Evolutionary conservation across 2,113 vertebrate species (phyloP).

Genomic region (Plectropomus leopardus): DNA sequence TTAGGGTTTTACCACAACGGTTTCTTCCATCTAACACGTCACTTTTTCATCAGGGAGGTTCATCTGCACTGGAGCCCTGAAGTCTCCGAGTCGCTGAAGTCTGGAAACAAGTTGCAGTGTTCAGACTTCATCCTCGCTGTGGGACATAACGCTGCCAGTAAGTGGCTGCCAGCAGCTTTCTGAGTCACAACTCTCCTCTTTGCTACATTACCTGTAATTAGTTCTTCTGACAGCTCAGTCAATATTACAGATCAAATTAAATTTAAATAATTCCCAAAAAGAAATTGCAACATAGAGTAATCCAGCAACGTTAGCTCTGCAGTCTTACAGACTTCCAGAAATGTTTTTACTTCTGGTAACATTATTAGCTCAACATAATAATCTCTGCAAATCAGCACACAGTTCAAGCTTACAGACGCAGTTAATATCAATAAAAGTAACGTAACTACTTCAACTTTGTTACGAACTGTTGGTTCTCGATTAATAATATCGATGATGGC

Average conservation of each 20-base stretch:
- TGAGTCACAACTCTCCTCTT: background rate
- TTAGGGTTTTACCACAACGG: background rate
- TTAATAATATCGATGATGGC: too few species aligned
- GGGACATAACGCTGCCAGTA: slow-evolving; percentile 84
- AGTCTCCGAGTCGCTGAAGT: slow-evolving; percentile 39
- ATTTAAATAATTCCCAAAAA: background rate
- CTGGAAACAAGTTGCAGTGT: slow-evolving; percentile 73
- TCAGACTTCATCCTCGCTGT: slow-evolving; percentile 82
- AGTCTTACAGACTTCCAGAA: background rate
- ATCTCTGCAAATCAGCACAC: background rate
- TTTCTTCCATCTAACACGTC: background rate
- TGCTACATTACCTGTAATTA: background rate
- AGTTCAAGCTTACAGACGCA: too few species aligned
- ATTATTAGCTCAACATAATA: too few species aligned
- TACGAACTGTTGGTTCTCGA: too few species aligned
- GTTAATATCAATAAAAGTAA: background rate
- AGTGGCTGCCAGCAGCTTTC: slow-evolving; percentile 39
- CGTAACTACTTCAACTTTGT: background rate
- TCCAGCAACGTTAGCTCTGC: background rate
- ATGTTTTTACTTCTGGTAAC: too few species aligned
- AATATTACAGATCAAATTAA: background rate
- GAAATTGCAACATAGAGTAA: too few species aligned
- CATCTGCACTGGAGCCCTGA: slow-evolving; percentile 73
- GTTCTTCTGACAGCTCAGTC: background rate
- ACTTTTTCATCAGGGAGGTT: slow-evolving; percentile 71